These are phyloP conservation scores for Axinella damicornis DNA, from an alignment of 37 sponge, comb jelly and placozoan species.

Conservation along the genomic window DNA sequence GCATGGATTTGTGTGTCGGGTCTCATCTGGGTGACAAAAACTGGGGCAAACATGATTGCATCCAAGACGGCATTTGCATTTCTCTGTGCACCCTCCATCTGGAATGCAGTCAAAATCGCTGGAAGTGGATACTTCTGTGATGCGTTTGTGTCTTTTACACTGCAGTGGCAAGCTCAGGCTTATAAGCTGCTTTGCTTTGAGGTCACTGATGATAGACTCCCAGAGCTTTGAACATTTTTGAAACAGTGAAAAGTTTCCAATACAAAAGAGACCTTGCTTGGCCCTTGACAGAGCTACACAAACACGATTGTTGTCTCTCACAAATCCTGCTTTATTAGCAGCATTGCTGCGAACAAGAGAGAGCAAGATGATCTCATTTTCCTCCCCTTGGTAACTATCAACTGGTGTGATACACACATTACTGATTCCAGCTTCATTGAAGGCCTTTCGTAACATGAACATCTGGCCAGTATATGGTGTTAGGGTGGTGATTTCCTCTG, in stretches of 20 bases:
- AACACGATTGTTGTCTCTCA: not conserved
- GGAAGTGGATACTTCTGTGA: conserved; percentile 5
- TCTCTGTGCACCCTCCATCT: conserved; percentile 43
- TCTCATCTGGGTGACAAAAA: conserved; percentile 39
- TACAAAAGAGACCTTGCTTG: not conserved
- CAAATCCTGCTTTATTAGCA: not conserved
- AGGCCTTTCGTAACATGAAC: conserved; percentile 13
- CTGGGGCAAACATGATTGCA: conserved; percentile 47
- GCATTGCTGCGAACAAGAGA: conserved; percentile 72
- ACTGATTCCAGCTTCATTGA: not conserved
- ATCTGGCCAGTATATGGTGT: conserved; percentile 72
- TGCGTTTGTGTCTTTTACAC: not conserved
- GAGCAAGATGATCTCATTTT: conserved; percentile 77
- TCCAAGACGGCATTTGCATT: conserved; percentile 24
- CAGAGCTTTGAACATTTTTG: not conserved
- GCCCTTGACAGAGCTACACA: conserved; percentile 11
- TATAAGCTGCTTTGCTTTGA: not conserved
- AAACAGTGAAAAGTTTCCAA: conserved; percentile 5
- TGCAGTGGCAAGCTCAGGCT: not conserved
- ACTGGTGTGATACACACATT: conserved; percentile 62
- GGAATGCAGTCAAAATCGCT: conserved; percentile 20
- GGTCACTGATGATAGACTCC: not conserved
- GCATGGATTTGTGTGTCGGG: conserved; percentile 11
- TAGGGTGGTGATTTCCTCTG: conserved; percentile 61
- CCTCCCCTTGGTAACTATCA: conserved; percentile 79